Evolutionary conservation across 2,797 vertebrate species (phyloP).

Genomic region (Malurus leucopterus): DNA sequence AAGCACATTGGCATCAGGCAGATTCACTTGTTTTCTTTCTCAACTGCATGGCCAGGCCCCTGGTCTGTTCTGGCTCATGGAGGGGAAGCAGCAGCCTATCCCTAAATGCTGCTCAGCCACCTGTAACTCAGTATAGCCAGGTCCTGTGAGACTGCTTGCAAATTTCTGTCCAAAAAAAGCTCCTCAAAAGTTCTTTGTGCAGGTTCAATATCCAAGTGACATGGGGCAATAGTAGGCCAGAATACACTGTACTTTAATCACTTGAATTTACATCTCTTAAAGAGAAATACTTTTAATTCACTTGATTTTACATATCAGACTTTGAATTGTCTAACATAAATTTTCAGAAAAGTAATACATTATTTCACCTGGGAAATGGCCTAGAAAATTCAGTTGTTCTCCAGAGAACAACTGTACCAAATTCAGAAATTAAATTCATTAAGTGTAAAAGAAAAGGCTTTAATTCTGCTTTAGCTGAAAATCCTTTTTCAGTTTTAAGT

Average conservation of each 20-base stretch:
- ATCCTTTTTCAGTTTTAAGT: neutral
- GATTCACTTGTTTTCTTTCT: neutral
- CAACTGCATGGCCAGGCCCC: neutral
- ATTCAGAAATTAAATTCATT: conserved; percentile 7
- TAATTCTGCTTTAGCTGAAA: neutral
- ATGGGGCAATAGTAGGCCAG: neutral
- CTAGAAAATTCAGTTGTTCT: conserved; percentile 41
- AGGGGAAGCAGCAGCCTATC: neutral
- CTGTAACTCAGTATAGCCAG: neutral
- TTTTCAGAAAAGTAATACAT: neutral
- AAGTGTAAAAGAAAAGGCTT: neutral
- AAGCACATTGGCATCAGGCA: neutral
- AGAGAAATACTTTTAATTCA: neutral
- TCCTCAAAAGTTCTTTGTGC: neutral
- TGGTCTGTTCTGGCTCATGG: fast-evolving
- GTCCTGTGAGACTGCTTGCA: neutral
- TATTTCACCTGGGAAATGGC: conserved; percentile 39
- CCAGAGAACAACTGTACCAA: conserved; percentile 11
- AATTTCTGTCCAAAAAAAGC: neutral
- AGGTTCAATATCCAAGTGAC: neutral
- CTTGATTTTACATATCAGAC: neutral
- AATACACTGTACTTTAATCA: neutral
- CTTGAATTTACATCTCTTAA: neutral
- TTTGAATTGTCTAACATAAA: neutral
- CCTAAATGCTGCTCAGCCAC: neutral